Base-by-base conservation (phyloP, 2,888 invertebrate species). In the Cryptocephalus moraei region DNA sequence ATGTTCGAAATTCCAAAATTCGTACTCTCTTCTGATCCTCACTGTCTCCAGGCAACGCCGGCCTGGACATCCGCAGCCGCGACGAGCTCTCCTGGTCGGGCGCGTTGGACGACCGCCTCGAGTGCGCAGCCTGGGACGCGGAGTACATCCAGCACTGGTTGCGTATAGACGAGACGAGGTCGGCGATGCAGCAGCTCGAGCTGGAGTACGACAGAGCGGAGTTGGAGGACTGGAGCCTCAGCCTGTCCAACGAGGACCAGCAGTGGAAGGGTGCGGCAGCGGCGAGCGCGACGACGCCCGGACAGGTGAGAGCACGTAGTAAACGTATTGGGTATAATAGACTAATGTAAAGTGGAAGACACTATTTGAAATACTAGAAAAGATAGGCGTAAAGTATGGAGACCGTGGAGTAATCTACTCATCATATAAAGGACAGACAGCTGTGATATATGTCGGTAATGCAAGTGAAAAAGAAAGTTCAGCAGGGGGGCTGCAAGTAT, bases 71-170 rank as follows among this genome's bases (percentile, higher is more conserved):
- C 34, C 48, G 49, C 33, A 55, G 53, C 33, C 69, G 69, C 33
- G 69, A 69, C 48, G 64, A 66, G 43, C 57, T 68, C 12, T 79
- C 79, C 0, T 80, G 80, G 80, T 76, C 78, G 32, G 79, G 79
- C 57, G 75, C 76, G 3, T 65, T 73, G 14, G 80, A 80, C 44
- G 79, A 80, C 36, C 72, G 76, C 33, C 72, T 73, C 8, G 79
- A 80, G 40, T 76, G 77, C 39, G 74, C 77, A 0, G 75, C 76
- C 53, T 84, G 81, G 72, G 84, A 86, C 59, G 78, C 81, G 1
- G 84, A 84, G 62, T 85, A 83, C 57, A 81, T 86, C 41, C 84
- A 85, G 63, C 84, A 85, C 61, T 85, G 85, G 84, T 70, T 86
- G 44, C 77, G 82, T 62, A 68, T 85, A 57, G 85, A 85, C 62